A percentile compares a stretch with the other conserved stretches of the same genome.
phyloP scores from a whole-genome alignment of 1,140 invertebrate species.

The Drosophila albomicans region DNA sequence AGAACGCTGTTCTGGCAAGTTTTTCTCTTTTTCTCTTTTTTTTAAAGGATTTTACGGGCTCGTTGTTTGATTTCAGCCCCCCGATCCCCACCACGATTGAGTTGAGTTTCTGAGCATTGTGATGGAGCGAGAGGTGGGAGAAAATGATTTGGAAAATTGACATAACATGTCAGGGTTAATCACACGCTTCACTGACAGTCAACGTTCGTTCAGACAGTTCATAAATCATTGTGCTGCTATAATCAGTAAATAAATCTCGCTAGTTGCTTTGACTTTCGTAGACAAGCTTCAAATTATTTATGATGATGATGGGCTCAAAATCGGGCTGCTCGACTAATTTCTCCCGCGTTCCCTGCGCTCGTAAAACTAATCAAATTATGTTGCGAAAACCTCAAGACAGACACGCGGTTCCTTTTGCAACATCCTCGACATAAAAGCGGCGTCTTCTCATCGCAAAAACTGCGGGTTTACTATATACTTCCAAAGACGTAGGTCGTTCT shows the following conservation, averaged over 20 bases:
- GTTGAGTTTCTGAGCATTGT: neutral
- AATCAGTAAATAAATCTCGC: slow-evolving; percentile 57
- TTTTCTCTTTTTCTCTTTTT: slow-evolving; percentile 3
- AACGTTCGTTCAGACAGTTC: slow-evolving; percentile 46
- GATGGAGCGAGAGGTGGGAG: slow-evolving; percentile 22
- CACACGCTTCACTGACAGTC: slow-evolving; percentile 67
- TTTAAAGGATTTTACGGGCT: slow-evolving; percentile 70
- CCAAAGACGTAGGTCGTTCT: slow-evolving; percentile 10
- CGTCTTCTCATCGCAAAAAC: slow-evolving; percentile 21
- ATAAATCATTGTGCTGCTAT: slow-evolving; percentile 70
- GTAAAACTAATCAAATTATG: slow-evolving; percentile 74
- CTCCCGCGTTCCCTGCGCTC: too few relatives aligned
- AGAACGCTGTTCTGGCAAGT: slow-evolving; percentile 78
- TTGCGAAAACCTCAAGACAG: slow-evolving; percentile 63
- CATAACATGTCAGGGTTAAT: slow-evolving; percentile 77
- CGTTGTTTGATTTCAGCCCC: slow-evolving; percentile 60
- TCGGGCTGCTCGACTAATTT: slow-evolving; percentile 44
- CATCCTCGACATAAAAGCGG: slow-evolving; percentile 32
- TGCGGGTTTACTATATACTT: slow-evolving; percentile 15
- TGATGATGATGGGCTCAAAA: slow-evolving; percentile 56
- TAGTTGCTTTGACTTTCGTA: slow-evolving; percentile 30
- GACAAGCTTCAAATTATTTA: slow-evolving; percentile 69
- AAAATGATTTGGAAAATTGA: slow-evolving; percentile 81
- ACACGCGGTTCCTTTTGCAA: slow-evolving; percentile 11
- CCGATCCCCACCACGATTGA: too few relatives aligned